phyloP scores from a whole-genome alignment of 2,113 vertebrate genomes.

The Trogon melanurus region DNA sequence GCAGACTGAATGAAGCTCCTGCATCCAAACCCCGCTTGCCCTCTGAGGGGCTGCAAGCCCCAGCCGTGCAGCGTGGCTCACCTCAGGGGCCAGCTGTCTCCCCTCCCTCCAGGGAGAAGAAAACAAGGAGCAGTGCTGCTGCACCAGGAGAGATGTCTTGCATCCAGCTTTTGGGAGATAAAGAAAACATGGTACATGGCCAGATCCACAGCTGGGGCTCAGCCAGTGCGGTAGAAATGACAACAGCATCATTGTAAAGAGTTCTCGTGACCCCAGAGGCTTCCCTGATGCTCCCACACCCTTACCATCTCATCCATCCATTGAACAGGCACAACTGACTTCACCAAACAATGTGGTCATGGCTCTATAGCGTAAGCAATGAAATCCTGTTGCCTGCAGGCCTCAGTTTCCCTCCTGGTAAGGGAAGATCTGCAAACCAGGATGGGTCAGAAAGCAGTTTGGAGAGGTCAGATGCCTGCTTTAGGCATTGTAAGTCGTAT shows the following conservation, averaged over 20 bases:
- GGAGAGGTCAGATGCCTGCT: neutral
- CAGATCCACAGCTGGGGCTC: neutral
- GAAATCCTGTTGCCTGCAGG: neutral
- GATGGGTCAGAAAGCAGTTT: neutral
- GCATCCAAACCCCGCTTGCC: neutral
- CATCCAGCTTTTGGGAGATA: neutral
- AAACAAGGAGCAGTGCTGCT: neutral
- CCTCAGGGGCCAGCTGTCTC: neutral
- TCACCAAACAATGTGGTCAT: fast-evolving
- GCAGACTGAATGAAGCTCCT: neutral
- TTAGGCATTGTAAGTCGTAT: neutral
- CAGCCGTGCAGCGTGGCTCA: neutral
- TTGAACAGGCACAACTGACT: neutral
- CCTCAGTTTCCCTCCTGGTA: neutral
- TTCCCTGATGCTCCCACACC: neutral
- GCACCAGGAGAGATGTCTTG: neutral
- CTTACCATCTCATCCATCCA: neutral
- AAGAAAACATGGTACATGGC: fast-evolving
- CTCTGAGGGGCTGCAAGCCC: neutral
- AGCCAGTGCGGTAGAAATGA: neutral
- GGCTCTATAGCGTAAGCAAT: neutral
- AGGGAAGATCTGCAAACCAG: neutral
- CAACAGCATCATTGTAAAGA: neutral
- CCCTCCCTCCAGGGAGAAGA: neutral
- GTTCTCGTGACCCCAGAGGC: neutral